phyloP scores from a whole-genome alignment of 2,888 invertebrate species.

The Sericinus montela region DNA sequence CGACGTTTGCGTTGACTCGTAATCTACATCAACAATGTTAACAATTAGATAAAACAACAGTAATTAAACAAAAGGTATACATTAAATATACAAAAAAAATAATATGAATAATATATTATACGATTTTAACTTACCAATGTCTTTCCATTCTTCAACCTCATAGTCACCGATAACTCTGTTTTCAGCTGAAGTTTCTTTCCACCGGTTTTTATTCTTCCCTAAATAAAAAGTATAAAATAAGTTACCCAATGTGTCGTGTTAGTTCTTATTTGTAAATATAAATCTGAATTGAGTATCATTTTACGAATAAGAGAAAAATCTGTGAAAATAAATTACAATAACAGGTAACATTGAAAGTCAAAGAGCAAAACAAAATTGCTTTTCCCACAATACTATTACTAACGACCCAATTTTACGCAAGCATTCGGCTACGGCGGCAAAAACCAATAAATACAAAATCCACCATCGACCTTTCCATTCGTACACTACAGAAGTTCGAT shows the following conservation, averaged over 20 bases:
- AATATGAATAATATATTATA: too few relatives aligned
- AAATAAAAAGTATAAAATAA: slow-evolving; percentile 26
- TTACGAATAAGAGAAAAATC: slow-evolving; percentile 22
- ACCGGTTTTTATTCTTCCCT: slow-evolving; percentile 80
- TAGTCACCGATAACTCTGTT: slow-evolving; percentile 83
- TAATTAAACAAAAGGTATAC: too few relatives aligned
- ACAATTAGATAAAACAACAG: too few relatives aligned
- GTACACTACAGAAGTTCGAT: slow-evolving; percentile 44
- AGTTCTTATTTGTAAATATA: too few relatives aligned
- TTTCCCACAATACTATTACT: slow-evolving; percentile 75
- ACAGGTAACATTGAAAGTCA: slow-evolving; percentile 68
- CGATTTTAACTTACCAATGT: slow-evolving; percentile 82
- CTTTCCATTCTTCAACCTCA: slow-evolving; percentile 87
- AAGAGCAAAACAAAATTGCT: slow-evolving; percentile 73
- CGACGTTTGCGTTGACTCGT: slow-evolving; percentile 69
- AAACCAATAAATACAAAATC: slow-evolving; percentile 77
- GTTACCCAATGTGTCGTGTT: background rate
- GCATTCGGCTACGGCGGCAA: slow-evolving; percentile 65
- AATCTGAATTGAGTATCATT: too few relatives aligned
- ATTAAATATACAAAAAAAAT: too few relatives aligned
- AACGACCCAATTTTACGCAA: slow-evolving; percentile 75
- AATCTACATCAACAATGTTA: slow-evolving; percentile 46
- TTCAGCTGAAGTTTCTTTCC: slow-evolving; percentile 77
- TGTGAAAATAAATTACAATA: slow-evolving; percentile 70
- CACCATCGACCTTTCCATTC: slow-evolving; percentile 56